Conservation (phyloP, 2,113 vertebrate genomes). For the Apistogramma diplotaenia region DNA sequence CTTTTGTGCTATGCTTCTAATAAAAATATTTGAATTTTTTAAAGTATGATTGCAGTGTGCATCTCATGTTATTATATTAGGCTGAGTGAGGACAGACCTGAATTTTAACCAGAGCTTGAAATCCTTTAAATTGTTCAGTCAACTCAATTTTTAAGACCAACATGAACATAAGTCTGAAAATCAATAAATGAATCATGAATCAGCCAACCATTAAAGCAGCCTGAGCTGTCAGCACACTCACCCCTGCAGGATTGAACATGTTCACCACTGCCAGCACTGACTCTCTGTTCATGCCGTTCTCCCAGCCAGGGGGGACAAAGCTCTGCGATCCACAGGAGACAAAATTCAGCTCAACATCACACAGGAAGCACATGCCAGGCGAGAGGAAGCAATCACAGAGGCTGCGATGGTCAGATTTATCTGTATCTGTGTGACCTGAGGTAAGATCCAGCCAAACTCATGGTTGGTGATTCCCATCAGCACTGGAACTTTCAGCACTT, state of each 20-base stretch:
- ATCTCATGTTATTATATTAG: too few species aligned
- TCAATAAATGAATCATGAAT: too few species aligned
- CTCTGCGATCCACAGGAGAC: conserved; percentile 42
- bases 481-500: conserved; percentile 76
- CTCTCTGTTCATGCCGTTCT: conserved; percentile 68
- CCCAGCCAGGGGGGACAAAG: conserved; percentile 68
- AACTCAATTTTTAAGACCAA: too few species aligned
- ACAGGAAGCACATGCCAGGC: not conserved
- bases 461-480: conserved; percentile 81
- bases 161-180: too few species aligned
- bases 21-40: too few species aligned
- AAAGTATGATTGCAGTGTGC: too few species aligned
- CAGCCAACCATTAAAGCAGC: not conserved
- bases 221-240: conserved; percentile 36
- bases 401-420: not conserved
- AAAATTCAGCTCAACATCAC: not conserved
- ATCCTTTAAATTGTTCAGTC: too few species aligned
- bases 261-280: conserved; percentile 45
- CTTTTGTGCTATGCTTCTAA: too few species aligned
- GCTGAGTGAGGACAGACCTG: too few species aligned
- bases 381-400: not conserved
- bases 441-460: conserved; percentile 80
- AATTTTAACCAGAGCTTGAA: not conserved
- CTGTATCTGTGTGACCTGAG: conserved; percentile 12
- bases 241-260: conserved; percentile 57